Percentiles rank a stretch among this genome's conserved stretches.
Conservation (phyloP, 2,113 vertebrate genomes). For the Climacteris rufus region DNA sequence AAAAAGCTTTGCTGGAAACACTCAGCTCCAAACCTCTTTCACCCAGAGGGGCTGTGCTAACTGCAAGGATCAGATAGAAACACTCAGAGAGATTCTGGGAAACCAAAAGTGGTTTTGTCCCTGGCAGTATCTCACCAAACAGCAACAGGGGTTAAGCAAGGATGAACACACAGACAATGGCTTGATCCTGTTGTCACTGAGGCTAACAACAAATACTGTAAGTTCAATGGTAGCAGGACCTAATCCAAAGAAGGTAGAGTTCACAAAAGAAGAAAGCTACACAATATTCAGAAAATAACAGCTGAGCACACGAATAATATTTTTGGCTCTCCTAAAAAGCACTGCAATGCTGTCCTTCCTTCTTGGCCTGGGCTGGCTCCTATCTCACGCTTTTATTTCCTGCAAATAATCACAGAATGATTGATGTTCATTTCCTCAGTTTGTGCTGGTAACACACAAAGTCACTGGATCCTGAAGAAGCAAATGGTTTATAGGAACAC, state of each 20-base stretch:
- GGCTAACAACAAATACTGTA: background rate
- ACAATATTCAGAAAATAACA: background rate
- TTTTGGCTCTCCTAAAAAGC: background rate
- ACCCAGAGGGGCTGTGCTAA: background rate
- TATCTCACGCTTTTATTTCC: slow-evolving; percentile 28
- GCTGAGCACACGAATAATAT: background rate
- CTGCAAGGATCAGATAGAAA: background rate
- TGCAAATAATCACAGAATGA: slow-evolving; percentile 4
- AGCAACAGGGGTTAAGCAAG: background rate
- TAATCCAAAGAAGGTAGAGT: background rate
- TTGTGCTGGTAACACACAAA: slow-evolving; percentile 3
- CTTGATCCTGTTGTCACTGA: background rate
- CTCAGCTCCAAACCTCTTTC: background rate
- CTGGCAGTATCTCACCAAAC: background rate
- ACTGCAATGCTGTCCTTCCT: background rate
- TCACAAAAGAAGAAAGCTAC: background rate
- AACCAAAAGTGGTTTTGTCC: background rate
- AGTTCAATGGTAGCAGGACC: background rate
- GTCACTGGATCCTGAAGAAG: background rate
- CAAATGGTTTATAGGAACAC: background rate
- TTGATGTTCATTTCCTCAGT: slow-evolving; percentile 11
- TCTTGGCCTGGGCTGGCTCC: background rate
- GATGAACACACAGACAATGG: background rate
- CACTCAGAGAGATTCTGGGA: background rate
- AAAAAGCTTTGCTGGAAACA: background rate